phyloP scores from a whole-genome alignment of 2,797 vertebrate genomes.

The Lagorchestes hirsutus region DNA sequence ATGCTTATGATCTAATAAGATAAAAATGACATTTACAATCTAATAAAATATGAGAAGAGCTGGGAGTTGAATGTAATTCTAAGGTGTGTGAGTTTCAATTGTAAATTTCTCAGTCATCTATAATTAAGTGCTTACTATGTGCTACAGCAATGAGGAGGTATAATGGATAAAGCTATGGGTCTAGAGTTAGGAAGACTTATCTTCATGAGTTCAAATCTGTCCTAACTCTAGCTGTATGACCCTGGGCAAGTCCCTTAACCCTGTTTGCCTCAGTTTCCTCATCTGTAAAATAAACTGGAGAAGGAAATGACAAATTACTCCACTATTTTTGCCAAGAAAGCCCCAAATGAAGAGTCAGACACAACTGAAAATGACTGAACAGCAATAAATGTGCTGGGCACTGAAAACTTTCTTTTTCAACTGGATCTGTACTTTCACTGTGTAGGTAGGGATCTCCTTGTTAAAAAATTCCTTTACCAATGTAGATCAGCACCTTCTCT shows the following conservation, averaged over 20 bases:
- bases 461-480: not conserved
- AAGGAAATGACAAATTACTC: not conserved
- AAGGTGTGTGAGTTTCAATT: not conserved
- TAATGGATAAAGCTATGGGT: not conserved
- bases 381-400: not conserved
- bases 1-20: not conserved
- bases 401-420: not conserved
- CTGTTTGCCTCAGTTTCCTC: not conserved
- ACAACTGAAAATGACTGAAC: not conserved
- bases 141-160: not conserved
- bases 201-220: not conserved
- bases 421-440: not conserved
- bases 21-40: not conserved
- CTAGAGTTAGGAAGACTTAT: not conserved
- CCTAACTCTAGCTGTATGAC: not conserved
- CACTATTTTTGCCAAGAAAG: not conserved
- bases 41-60: not conserved
- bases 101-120: not conserved
- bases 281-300: not conserved
- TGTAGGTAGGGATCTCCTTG: not conserved
- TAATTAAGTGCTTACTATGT: not conserved
- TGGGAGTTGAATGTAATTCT: not conserved
- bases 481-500: not conserved
- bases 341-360: not conserved
- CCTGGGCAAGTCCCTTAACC: not conserved